Percentiles rank a stretch among this genome's conserved stretches.
Conservation (phyloP, 2,888 invertebrate genomes). For the Luperina testacea region DNA sequence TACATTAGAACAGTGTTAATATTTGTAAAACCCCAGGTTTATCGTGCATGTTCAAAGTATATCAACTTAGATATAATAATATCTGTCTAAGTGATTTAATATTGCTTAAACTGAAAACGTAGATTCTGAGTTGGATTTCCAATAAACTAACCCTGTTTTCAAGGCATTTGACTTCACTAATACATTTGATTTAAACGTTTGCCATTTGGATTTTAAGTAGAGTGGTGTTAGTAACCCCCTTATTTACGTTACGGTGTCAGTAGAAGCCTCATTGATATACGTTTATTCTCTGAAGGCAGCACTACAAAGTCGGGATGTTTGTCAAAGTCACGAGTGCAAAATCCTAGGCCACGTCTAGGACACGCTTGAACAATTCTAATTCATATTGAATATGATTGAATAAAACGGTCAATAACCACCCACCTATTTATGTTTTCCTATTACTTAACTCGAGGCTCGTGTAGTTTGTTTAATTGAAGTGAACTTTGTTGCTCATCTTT, state of each 20-base stretch:
- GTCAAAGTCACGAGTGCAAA: slow-evolving; percentile 76
- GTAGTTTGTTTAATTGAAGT: slow-evolving; percentile 27
- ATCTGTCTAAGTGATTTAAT: background rate
- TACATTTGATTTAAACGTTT: slow-evolving; percentile 6
- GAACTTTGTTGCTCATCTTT: slow-evolving; percentile 25
- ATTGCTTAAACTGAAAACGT: slow-evolving; percentile 1
- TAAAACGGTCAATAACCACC: slow-evolving; percentile 71
- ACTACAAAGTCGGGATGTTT: slow-evolving; percentile 65
- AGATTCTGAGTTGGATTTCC: background rate
- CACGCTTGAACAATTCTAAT: slow-evolving; percentile 67
- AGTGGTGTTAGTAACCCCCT: slow-evolving; percentile 14
- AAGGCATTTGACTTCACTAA: slow-evolving; percentile 34
- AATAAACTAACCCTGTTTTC: background rate
- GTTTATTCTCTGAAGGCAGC: slow-evolving; percentile 41
- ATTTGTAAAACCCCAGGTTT: background rate
- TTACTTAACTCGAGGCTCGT: slow-evolving; percentile 57
- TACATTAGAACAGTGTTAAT: background rate
- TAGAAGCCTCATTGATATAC: slow-evolving; percentile 40
- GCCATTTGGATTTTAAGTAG: slow-evolving; percentile 9
- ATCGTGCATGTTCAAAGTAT: background rate
- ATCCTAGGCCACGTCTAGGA: slow-evolving; percentile 68
- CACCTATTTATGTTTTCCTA: slow-evolving; percentile 72
- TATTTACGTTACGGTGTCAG: slow-evolving; percentile 24
- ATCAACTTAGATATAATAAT: background rate
- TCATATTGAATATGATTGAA: slow-evolving; percentile 67